A percentile compares a stretch with the other conserved stretches of the same genome.
These are phyloP conservation scores for Xiphophorus hellerii DNA, from an alignment of 2,113 vertebrate genomes.

Conservation along the genomic window DNA sequence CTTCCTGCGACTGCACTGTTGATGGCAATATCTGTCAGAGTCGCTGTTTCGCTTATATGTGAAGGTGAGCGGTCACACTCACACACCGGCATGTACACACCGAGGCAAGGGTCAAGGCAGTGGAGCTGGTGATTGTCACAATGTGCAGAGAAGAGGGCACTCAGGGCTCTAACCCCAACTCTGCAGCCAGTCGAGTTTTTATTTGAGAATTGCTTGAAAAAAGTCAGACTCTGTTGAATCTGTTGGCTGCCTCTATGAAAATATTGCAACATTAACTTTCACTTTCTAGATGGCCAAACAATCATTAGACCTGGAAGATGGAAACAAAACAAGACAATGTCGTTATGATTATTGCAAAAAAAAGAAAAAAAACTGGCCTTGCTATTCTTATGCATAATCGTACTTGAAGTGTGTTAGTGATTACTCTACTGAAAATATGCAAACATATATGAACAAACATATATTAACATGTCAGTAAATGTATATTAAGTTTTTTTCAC, in stretches of 20 bases:
- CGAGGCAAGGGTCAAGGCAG: constrained; percentile 48
- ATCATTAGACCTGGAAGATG: no score
- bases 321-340: no score
- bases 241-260: background rate
- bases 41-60: constrained; percentile 11
- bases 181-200: constrained; percentile 42
- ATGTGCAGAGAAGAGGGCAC: constrained; percentile 34
- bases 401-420: no score
- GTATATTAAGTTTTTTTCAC: no score
- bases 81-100: constrained; percentile 11
- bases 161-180: constrained; percentile 24
- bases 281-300: no score
- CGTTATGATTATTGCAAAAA: no score
- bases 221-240: background rate
- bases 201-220: constrained; percentile 3
- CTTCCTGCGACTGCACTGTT: constrained; percentile 48
- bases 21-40: constrained; percentile 47
- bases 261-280: no score
- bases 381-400: no score
- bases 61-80: constrained; percentile 30
- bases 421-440: no score
- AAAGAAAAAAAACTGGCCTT: no score
- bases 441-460: no score
- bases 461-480: no score
- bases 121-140: constrained; percentile 52